phyloP scores from a whole-genome alignment of 1,140 invertebrate genomes.

The Calycopis cecrops region DNA sequence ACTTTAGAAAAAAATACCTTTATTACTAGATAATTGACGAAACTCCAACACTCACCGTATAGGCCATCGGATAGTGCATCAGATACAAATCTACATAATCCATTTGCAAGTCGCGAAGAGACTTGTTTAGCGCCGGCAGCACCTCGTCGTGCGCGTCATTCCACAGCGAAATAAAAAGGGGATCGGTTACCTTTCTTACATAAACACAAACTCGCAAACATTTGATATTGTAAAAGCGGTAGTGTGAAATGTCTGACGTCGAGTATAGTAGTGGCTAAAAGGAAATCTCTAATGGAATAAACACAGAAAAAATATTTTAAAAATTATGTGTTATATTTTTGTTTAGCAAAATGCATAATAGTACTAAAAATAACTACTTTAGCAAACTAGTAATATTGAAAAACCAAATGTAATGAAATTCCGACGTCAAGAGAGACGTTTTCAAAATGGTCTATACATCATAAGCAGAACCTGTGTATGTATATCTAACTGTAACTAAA shows the following conservation, averaged over 20 bases:
- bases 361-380: too few relatives aligned
- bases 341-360: too few relatives aligned
- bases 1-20: background rate
- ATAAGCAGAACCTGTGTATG: too few relatives aligned
- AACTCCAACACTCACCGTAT: slow-evolving; percentile 1
- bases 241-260: background rate
- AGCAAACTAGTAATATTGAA: too few relatives aligned
- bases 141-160: slow-evolving; percentile 58
- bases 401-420: too few relatives aligned
- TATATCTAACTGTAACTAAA: too few relatives aligned
- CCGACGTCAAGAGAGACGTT: too few relatives aligned
- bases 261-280: background rate
- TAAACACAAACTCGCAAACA: background rate
- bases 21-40: too few relatives aligned
- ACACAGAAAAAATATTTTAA: too few relatives aligned
- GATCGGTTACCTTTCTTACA: slow-evolving; percentile 16
- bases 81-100: slow-evolving; percentile 84
- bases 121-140: slow-evolving; percentile 55
- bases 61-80: slow-evolving; percentile 80
- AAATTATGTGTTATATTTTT: too few relatives aligned
- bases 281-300: background rate
- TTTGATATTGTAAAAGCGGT: slow-evolving; percentile 12
- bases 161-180: slow-evolving; percentile 46
- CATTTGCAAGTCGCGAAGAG: slow-evolving; percentile 76
- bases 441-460: too few relatives aligned